These are phyloP conservation scores for Megaleporinus macrocephalus DNA, from an alignment of 2,113 vertebrate species.

Conservation along the genomic window DNA sequence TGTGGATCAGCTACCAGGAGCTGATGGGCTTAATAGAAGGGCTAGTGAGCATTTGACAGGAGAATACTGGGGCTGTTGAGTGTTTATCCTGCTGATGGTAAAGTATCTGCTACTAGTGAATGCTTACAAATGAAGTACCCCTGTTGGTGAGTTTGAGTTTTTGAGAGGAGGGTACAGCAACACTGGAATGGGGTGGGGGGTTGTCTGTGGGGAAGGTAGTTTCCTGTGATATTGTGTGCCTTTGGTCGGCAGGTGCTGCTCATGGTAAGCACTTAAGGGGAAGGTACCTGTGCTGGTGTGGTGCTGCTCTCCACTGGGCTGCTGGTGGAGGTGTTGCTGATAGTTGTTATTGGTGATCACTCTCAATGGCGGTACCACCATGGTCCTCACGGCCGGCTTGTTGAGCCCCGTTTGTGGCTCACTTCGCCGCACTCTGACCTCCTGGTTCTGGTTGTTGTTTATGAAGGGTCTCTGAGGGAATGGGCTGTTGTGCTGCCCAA, in stretches of 20 bases:
- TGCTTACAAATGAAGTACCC: too few relatives aligned
- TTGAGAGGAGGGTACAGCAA: too few relatives aligned
- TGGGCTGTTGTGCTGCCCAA: slow-evolving; percentile 77
- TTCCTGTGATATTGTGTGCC: too few relatives aligned
- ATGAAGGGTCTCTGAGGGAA: slow-evolving; percentile 85
- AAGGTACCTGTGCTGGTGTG: slow-evolving; percentile 81
- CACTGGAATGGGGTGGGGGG: too few relatives aligned
- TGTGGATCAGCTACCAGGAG: too few relatives aligned
- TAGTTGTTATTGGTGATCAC: slow-evolving; percentile 80
- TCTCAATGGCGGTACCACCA: slow-evolving; percentile 90
- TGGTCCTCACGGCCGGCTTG: slow-evolving; percentile 84
- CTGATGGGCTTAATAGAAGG: too few relatives aligned
- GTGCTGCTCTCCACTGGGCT: slow-evolving; percentile 75
- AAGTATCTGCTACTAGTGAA: too few relatives aligned
- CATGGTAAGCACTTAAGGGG: not conserved
- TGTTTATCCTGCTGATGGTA: too few relatives aligned
- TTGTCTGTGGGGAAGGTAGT: not conserved
- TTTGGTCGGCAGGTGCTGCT: too few relatives aligned
- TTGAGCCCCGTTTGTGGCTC: slow-evolving; percentile 62
- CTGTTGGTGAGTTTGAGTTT: too few relatives aligned
- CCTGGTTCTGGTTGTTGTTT: slow-evolving; percentile 79
- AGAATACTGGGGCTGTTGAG: too few relatives aligned
- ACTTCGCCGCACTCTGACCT: slow-evolving; percentile 58
- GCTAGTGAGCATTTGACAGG: too few relatives aligned
- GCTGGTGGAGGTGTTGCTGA: slow-evolving; percentile 22